Percentiles rank a stretch among this genome's conserved stretches.
These are phyloP conservation scores for Nibea coibor DNA, from an alignment of 2,113 vertebrate genomes.

Conservation along the genomic window DNA sequence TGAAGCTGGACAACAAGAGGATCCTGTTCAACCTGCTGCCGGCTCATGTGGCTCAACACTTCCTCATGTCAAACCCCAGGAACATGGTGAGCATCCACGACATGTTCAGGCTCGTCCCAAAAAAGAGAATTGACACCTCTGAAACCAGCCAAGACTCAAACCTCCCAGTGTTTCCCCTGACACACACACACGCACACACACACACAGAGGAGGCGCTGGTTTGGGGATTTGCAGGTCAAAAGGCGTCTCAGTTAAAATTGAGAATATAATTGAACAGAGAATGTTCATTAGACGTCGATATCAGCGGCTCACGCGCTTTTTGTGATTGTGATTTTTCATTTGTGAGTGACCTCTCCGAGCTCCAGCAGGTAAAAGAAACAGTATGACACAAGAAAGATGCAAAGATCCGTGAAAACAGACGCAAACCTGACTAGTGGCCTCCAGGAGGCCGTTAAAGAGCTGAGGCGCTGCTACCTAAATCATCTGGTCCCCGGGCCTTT, in stretches of 20 bases:
- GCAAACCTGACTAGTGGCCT: too few relatives aligned
- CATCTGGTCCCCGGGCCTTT: too few relatives aligned
- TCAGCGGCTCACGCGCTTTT: neutral
- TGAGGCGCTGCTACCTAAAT: too few relatives aligned
- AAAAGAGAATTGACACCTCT: neutral
- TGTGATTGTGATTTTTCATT: too few relatives aligned
- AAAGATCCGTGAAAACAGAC: neutral
- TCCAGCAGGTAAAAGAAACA: neutral
- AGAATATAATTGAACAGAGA: neutral
- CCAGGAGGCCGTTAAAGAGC: too few relatives aligned
- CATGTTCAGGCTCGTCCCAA: constrained; percentile 4
- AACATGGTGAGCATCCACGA: constrained; percentile 91
- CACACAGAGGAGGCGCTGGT: neutral
- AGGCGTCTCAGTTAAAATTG: neutral
- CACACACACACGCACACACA: neutral
- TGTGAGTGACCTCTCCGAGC: too few relatives aligned
- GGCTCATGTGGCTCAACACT: constrained; percentile 97
- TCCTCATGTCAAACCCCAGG: constrained; percentile 98
- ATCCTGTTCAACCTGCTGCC: constrained; percentile 98
- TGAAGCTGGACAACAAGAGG: constrained; percentile 98
- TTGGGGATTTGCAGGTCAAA: neutral
- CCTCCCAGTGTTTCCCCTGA: neutral
- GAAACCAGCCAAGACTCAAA: neutral
- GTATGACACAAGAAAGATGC: neutral
- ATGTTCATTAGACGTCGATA: neutral